phyloP scores from a whole-genome alignment of 2,888 invertebrate species.

The Agrotis exclamationis region DNA sequence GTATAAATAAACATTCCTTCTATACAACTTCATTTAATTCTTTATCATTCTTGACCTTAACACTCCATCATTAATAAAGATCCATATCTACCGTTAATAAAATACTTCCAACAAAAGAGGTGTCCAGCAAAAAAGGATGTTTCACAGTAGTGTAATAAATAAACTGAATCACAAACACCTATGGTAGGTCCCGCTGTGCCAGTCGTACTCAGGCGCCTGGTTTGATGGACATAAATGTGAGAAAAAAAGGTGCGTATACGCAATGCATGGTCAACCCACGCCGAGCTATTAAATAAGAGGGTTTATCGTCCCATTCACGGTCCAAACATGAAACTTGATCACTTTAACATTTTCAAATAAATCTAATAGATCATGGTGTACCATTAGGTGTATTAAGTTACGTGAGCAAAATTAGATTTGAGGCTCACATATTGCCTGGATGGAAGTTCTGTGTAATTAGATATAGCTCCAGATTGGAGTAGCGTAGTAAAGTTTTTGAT shows the following conservation, averaged over 20 bases:
- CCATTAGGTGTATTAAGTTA: slow-evolving; percentile 72
- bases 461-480: slow-evolving; percentile 42
- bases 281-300: slow-evolving; percentile 81
- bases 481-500: slow-evolving; percentile 43
- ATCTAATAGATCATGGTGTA: slow-evolving; percentile 69
- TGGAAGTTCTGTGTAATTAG: slow-evolving; percentile 46
- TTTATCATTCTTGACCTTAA: slow-evolving; percentile 10
- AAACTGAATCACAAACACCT: slow-evolving; percentile 77
- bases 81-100: slow-evolving; percentile 46
- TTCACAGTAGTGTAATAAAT: slow-evolving; percentile 84
- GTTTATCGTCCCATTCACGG: slow-evolving; percentile 87
- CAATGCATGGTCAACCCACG: slow-evolving; percentile 79
- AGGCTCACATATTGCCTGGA: slow-evolving; percentile 44
- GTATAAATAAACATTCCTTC: neutral
- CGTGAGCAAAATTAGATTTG: slow-evolving; percentile 65
- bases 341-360: slow-evolving; percentile 78
- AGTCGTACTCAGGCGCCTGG: slow-evolving; percentile 82
- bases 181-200: slow-evolving; percentile 82
- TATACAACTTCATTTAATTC: slow-evolving; percentile 27
- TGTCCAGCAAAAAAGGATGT: slow-evolving; percentile 69
- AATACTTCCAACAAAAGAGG: slow-evolving; percentile 56
- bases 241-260: slow-evolving; percentile 60
- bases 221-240: slow-evolving; percentile 83
- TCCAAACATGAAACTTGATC: slow-evolving; percentile 80
- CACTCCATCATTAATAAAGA: slow-evolving; percentile 44